Base-by-base conservation (phyloP, 2,113 vertebrate genomes). In the Ceuthmochares aereus region DNA sequence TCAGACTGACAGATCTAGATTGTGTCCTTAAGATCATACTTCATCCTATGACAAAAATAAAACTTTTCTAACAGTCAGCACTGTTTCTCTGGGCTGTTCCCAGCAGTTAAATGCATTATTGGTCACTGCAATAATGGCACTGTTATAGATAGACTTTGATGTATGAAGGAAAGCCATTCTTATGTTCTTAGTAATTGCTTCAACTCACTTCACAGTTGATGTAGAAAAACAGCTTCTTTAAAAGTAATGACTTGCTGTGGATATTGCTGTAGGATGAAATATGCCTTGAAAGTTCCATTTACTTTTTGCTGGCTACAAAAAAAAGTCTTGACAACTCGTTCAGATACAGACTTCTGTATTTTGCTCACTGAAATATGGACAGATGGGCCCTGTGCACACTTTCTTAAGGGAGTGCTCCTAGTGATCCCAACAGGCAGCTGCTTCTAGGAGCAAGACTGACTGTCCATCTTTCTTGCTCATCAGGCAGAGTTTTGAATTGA, bases 71-170 rank as follows among this genome's bases (percentile, higher is more conserved):
- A 12, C 1, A 66, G 8, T 25, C 12, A 40, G 6, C 7, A 51
- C 12, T 29, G 9, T 21, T 64, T 52, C 10, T 12, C 58, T 37
- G 27, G 16, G 13, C 18, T 56, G 5, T 42, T 58, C 22, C 19
- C 42, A 56, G 9, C 12, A 14, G 25, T 16, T 87, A 82, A 64
- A 42, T 54, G 6, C 37, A 17, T 64, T 78, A 69, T 5, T 74
- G 37, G 8, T 55, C 4, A 8, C 17, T 49, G 17, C 1, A 0
- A 47, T 36, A 76, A 3, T 2, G 3, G 52, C 36, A 16, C 4
- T 42, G 26, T 34, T 60, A 27, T 3, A 54, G 55, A 5, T 32
- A 54, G n/a, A 54, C 8, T 9, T 75, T 47, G 18, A 45, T 68
- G 9, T 52, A 2, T 30, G 29, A 80, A 76, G 16, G 22, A 59